A percentile compares a stretch with the other conserved stretches of the same genome.
Evolutionary conservation across 64 coral and sea anemone genomes (phyloP).

Genomic region (Montipora sp.): DNA sequence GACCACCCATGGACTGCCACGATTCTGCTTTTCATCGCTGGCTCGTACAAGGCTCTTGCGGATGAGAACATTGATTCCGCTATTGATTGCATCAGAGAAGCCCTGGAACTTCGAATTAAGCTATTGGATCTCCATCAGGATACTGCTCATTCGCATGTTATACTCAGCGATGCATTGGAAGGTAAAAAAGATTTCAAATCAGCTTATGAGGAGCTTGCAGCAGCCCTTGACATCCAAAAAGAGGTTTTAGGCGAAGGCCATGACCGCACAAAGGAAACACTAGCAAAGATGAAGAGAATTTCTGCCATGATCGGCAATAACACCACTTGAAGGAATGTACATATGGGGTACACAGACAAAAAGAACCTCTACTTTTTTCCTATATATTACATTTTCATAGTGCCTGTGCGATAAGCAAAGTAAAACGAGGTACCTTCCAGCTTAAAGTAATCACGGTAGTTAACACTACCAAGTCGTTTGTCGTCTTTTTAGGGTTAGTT

Average conservation of each 20-base stretch:
- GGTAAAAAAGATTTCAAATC: constrained; percentile 12
- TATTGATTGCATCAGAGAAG: background rate
- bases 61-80: constrained; percentile 2
- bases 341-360: too few species aligned
- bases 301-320: background rate
- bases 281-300: background rate
- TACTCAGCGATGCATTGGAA: constrained; percentile 3
- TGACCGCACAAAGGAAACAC: background rate
- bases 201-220: background rate
- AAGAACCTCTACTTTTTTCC: too few species aligned
- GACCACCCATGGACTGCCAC: constrained; percentile 69
- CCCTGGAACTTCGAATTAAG: constrained; percentile 16
- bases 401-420: too few species aligned
- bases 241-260: background rate
- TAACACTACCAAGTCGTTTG: too few species aligned
- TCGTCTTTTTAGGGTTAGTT: too few species aligned
- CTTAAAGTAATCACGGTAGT: too few species aligned
- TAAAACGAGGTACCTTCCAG: too few species aligned
- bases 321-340: background rate
- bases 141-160: constrained; percentile 33
- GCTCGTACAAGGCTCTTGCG: constrained; percentile 34
- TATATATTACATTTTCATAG: too few species aligned
- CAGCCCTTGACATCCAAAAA: constrained; percentile 3
- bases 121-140: constrained; percentile 32
- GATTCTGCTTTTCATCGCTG: constrained; percentile 2